Evolutionary conservation across 2,797 vertebrate species (phyloP), one percentile per base, ranked within the genome.

Genomic region (Karalla daura): DNA sequence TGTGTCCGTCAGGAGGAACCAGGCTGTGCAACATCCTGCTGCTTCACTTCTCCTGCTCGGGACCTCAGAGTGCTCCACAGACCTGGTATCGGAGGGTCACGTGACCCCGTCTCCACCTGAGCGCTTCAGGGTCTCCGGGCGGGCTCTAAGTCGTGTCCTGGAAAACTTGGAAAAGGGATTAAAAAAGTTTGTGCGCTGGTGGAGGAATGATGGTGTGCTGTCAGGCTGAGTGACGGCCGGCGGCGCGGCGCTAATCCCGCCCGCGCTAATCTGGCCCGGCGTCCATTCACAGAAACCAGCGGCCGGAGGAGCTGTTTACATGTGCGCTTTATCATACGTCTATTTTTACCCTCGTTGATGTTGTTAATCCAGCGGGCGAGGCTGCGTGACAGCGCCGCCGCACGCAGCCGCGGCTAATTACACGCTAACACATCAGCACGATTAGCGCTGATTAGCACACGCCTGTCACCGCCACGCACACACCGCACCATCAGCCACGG

Each of bases 321-420:
- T 68, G 36, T 3, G 28, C 47, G 68, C 45, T 47, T 82, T 70
- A 75, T 72, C 51, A 67, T 49, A n/a, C 5, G 68, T 65, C 78
- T 81, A 85, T 88, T 86, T 86, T 74, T 83, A 79, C 27, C 50
- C 43, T 21, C 24, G 24, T 37, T 27, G 44, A 75, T 74, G 71
- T n/a, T 9, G 39, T 53, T 83, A 81, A 88, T 87, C 76, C 28
- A 4, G 3, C n/a, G 13, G 55, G 68, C 28, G 20, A 49, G 27
- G 67, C 80, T 9, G 62, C 47, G 17, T 80, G 84, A 78, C 56
- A 55, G 45, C 0, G 13, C 36, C 63, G 63, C 35, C 61, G 41
- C 39, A 18, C 13, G n/a, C n/a, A n/a, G n/a, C n/a, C n/a, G n/a
- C n/a, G n/a, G n/a, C n/a, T n/a, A n/a, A n/a, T n/a, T n/a, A n/a